Conservation (phyloP, 2,113 vertebrate species). For the Cephalopholis sonnerati region DNA sequence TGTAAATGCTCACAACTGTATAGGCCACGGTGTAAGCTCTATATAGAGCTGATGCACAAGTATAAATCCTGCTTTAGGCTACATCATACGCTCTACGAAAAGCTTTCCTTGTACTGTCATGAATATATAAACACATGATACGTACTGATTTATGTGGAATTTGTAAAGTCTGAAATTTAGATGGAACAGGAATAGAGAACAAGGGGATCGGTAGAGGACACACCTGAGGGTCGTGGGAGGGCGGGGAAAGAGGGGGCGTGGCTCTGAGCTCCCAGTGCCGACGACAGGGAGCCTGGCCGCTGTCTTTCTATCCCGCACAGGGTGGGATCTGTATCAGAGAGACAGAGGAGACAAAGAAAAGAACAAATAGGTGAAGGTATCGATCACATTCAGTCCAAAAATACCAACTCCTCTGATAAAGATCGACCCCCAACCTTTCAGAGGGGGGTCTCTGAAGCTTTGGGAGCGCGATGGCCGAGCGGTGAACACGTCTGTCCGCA, state of each 20-base stretch:
- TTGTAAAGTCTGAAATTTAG: too few relatives aligned
- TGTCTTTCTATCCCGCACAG: constrained; percentile 84
- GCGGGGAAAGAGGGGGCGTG: constrained; percentile 84
- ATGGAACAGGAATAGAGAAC: neutral
- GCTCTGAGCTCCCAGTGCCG: constrained; percentile 76
- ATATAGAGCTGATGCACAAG: too few relatives aligned
- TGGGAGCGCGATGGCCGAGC: constrained; percentile 86
- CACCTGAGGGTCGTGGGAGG: constrained; percentile 87
- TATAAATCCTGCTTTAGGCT: too few relatives aligned
- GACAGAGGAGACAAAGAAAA: neutral
- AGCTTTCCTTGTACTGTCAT: too few relatives aligned
- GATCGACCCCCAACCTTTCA: constrained; percentile 78
- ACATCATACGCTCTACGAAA: too few relatives aligned
- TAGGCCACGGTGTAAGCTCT: too few relatives aligned
- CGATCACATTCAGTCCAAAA: neutral
- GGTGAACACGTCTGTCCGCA: constrained; percentile 89
- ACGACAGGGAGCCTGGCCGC: constrained; percentile 82
- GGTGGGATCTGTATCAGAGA: constrained; percentile 71
- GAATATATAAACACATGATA: neutral
- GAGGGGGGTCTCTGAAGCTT: constrained; percentile 84
- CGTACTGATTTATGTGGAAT: neutral
- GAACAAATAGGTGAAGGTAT: neutral
- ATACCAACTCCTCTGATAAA: neutral
- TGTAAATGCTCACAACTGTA: too few relatives aligned
- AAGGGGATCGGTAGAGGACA: constrained; percentile 2